phyloP scores from a whole-genome alignment of 2,113 vertebrate species.

The Hippolais icterina region DNA sequence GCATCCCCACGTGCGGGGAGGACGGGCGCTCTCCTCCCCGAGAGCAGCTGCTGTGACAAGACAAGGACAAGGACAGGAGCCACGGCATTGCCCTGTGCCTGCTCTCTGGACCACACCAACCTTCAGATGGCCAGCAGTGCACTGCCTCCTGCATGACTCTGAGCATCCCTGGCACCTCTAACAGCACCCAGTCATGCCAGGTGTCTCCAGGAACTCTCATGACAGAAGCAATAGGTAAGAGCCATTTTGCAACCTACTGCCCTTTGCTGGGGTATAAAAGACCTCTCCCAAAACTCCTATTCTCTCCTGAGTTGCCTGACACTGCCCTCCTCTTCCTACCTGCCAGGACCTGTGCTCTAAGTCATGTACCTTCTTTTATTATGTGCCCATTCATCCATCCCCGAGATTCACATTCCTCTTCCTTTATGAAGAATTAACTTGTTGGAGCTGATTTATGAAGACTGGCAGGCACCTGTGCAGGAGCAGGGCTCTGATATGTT shows the following conservation, averaged over 20 bases:
- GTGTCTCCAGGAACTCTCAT: accelerated
- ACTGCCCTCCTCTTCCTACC: background rate
- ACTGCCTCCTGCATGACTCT: accelerated
- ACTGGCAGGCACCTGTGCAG: constrained; percentile 55
- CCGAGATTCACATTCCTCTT: constrained; percentile 10
- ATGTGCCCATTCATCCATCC: constrained; percentile 12
- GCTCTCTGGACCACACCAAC: too few relatives aligned
- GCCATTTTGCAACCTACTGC: too few relatives aligned
- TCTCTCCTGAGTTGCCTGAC: accelerated
- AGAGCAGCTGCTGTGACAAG: background rate
- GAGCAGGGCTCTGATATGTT: constrained; percentile 39
- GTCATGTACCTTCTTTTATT: background rate
- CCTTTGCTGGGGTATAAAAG: background rate
- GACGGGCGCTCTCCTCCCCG: background rate
- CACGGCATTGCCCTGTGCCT: accelerated
- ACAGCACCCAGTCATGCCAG: background rate
- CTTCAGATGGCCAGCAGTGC: accelerated
- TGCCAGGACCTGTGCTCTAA: background rate
- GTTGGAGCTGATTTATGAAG: constrained; percentile 65
- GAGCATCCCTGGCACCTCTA: background rate
- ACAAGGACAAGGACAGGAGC: background rate
- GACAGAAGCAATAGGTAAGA: background rate
- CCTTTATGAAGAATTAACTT: constrained; percentile 69
- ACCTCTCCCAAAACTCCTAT: background rate
- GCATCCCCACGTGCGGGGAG: background rate